phyloP scores from a whole-genome alignment of 1,140 invertebrate genomes.

The Mycetomoellerius zeteki region DNA sequence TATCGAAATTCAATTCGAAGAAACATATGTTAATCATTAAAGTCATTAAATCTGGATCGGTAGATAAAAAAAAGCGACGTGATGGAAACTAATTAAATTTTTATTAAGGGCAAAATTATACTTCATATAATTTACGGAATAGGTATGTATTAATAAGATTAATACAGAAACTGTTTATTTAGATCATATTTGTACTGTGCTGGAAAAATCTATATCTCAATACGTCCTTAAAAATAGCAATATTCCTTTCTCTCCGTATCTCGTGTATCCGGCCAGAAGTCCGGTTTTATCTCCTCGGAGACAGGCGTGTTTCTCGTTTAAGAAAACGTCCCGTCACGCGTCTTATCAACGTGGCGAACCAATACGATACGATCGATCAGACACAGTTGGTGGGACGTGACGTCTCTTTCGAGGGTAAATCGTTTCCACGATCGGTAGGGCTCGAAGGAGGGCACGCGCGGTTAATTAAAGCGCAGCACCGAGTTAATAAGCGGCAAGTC shows the following conservation, averaged over 20 bases:
- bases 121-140: background rate
- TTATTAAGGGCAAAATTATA: background rate
- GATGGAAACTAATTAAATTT: background rate
- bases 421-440: constrained; percentile 9
- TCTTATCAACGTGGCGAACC: constrained; percentile 44
- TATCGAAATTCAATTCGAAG: background rate
- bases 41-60: background rate
- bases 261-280: constrained; percentile 13
- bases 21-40: background rate
- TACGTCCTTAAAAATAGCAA: background rate
- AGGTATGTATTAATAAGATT: background rate
- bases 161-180: background rate
- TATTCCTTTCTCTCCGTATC: background rate
- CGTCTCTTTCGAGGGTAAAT: constrained; percentile 7
- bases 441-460: constrained; percentile 58
- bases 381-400: constrained; percentile 24
- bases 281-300: constrained; percentile 35
- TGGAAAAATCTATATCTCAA: background rate
- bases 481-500: constrained; percentile 76
- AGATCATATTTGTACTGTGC: background rate
- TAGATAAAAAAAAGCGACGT: background rate
- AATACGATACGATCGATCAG: constrained; percentile 57
- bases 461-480: constrained; percentile 71
- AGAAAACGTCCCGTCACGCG: constrained; percentile 52
- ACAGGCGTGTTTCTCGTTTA: constrained; percentile 29